Percentiles rank a stretch among this genome's conserved stretches.
Evolutionary conservation across 2,888 invertebrate species (phyloP).

Genomic region (Palloptera scutellata): DNA sequence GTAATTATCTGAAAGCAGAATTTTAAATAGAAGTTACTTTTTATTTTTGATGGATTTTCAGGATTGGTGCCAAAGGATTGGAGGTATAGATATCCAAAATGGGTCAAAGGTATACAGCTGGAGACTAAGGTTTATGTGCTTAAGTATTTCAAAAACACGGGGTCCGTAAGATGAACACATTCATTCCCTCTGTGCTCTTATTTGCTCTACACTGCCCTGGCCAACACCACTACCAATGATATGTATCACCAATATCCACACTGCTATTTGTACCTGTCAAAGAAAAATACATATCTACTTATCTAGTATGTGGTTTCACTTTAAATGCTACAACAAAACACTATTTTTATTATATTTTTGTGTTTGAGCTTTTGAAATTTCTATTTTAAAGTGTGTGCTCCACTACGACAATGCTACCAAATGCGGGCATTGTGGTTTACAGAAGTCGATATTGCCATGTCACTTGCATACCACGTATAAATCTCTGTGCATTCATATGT

Average conservation of each 20-base stretch:
- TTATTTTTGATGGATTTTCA: too few species aligned
- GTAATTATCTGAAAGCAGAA: too few species aligned
- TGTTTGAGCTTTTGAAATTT: slow-evolving; percentile 3
- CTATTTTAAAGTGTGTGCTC: not conserved
- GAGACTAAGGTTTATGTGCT: too few species aligned
- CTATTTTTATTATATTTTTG: slow-evolving; percentile 13
- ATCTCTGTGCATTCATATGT: too few species aligned
- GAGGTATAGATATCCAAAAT: too few species aligned
- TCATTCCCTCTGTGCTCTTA: too few species aligned
- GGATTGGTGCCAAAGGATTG: too few species aligned
- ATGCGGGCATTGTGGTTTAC: slow-evolving; percentile 40
- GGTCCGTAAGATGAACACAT: too few species aligned
- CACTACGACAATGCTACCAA: slow-evolving; percentile 40
- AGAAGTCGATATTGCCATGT: slow-evolving; percentile 6
- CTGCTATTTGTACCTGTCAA: slow-evolving; percentile 57
- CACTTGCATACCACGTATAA: slow-evolving; percentile 19
- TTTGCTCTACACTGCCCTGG: too few species aligned
- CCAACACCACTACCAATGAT: slow-evolving; percentile 25
- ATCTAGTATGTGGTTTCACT: slow-evolving; percentile 41
- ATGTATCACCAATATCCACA: slow-evolving; percentile 22
- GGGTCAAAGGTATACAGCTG: too few species aligned
- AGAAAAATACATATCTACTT: slow-evolving; percentile 32
- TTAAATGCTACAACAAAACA: slow-evolving; percentile 18
- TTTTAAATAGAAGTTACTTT: too few species aligned
- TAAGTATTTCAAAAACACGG: too few species aligned